A percentile compares a stretch with the other conserved stretches of the same genome.
phyloP scores from a whole-genome alignment of 2,888 invertebrate genomes.

The Andrena trimmerana region DNA sequence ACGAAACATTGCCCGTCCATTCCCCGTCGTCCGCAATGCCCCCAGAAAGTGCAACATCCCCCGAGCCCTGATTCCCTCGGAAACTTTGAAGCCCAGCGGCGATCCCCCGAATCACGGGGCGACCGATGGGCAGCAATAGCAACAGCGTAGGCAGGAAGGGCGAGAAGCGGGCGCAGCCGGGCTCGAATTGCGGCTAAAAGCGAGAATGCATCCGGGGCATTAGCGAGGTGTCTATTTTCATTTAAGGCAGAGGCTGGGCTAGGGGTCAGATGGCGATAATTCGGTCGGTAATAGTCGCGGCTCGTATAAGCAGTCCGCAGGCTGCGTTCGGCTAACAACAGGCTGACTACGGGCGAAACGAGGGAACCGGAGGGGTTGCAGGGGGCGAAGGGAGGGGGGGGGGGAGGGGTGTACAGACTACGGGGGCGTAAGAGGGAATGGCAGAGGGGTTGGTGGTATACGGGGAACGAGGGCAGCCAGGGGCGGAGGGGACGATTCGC shows the following conservation, averaged over 20 bases:
- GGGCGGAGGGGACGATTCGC: constrained; percentile 69
- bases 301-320: constrained; percentile 62
- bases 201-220: constrained; percentile 62
- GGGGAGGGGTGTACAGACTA: background rate
- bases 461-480: constrained; percentile 14
- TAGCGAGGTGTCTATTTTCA: constrained; percentile 73
- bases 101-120: constrained; percentile 38
- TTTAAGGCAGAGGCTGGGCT: constrained; percentile 65
- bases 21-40: background rate
- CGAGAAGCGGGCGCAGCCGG: constrained; percentile 9
- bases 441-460: constrained; percentile 7
- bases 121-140: background rate
- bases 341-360: constrained; percentile 32
- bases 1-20: background rate
- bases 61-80: constrained; percentile 24
- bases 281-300: constrained; percentile 70
- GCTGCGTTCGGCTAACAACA: constrained; percentile 62
- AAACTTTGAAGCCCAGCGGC: constrained; percentile 23
- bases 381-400: background rate
- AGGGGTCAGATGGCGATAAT: constrained; percentile 73
- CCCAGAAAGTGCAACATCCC: background rate
- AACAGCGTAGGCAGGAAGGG: background rate
- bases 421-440: background rate
- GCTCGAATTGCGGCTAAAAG: constrained; percentile 67
- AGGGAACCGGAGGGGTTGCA: constrained; percentile 2